Base-by-base conservation (phyloP, 1,140 invertebrate genomes). In the Lethrus apterus region DNA sequence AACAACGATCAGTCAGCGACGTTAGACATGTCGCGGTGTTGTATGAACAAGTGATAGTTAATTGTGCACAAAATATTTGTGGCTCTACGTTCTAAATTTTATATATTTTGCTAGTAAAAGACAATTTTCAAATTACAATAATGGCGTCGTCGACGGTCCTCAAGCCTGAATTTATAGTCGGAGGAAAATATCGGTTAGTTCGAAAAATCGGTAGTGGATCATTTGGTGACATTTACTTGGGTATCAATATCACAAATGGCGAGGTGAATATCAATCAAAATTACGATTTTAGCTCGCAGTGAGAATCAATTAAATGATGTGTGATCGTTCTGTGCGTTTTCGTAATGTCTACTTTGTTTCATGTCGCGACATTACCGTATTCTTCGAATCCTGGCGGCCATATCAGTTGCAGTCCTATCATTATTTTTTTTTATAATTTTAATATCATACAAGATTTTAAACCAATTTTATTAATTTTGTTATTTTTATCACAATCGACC, bases 161-260 rank as follows among this genome's bases (percentile, higher is more conserved):
- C 18, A 66, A 64, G 55, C 53, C 57, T 48, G 65, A 67, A 46
- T 66, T 64, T 52, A 76, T 91, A 62, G 86, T 94, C 59, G 89
- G 84, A 59, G 81, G 81, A 58, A 93, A 94, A 71, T 98, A 98
- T 73, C 84, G 92, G 65, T 79, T 99, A 57, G 84, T 96, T 59
- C 78, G 94, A 56, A 96, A 96, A 78, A 98, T 99, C 64, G 96
- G 90, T 66, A 94, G 91, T 68, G 96, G 96, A 55, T 98, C 94
- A 2, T 99, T 99, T 73, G 96, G 96, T 65, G 95, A 98, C 72
- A 98, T 99, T 67, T 98, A 95, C 71, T 77, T 98, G 58, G 93
- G 89, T 52, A 93, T 97, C 70, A 97, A 96, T 76, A 83, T 93
- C 62, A 79, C 83, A 62, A 95, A 92, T 81, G 94, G 93, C 69